phyloP scores from a whole-genome alignment of 1,140 invertebrate species.

The Drosophila simulans region DNA sequence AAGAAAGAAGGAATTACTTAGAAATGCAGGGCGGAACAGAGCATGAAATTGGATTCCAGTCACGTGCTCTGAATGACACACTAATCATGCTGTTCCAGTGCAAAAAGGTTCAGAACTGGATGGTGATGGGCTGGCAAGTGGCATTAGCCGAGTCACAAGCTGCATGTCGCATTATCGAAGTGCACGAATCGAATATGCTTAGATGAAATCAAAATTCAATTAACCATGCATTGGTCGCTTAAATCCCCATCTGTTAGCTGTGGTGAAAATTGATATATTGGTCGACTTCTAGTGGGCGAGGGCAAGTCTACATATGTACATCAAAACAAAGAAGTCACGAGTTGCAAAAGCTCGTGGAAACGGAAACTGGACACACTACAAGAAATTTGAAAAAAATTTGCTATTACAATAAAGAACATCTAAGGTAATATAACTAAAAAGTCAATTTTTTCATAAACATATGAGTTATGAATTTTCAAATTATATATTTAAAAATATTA shows the following conservation, averaged over 20 bases:
- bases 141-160: conserved; percentile 59
- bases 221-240: conserved; percentile 50
- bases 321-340: conserved; percentile 76
- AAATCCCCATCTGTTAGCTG: conserved; percentile 46
- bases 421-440: too few relatives aligned
- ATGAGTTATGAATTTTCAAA: too few relatives aligned
- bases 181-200: conserved; percentile 37
- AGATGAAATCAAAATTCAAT: conserved; percentile 75
- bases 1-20: conserved; percentile 38
- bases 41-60: conserved; percentile 61
- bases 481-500: too few relatives aligned
- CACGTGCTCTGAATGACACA: conserved; percentile 69
- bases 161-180: conserved; percentile 70
- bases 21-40: conserved; percentile 17
- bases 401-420: too few relatives aligned
- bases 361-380: conserved; percentile 28
- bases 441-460: too few relatives aligned
- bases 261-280: conserved; percentile 65
- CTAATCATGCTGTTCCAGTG: conserved; percentile 57
- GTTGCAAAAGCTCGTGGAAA: conserved; percentile 60
- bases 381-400: conserved; percentile 2
- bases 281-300: conserved; percentile 21
- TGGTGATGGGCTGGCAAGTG: neutral
- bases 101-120: conserved; percentile 3
- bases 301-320: conserved; percentile 42